Conservation (phyloP, 2,113 vertebrate species). For the Myrmecobius fasciatus region DNA sequence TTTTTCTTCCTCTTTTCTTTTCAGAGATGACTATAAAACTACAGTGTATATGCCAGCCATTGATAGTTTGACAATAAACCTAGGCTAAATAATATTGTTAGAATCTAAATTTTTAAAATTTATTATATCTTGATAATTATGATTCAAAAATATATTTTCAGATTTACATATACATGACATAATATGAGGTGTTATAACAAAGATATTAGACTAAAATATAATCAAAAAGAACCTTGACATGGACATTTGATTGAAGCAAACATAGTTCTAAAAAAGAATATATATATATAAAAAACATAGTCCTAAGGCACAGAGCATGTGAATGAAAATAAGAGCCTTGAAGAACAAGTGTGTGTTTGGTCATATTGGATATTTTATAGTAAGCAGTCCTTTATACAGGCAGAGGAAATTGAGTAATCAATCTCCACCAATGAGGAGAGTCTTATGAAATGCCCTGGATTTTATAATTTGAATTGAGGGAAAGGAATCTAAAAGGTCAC, state of each 20-base stretch:
- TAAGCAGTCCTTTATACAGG: background rate
- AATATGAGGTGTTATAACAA: background rate
- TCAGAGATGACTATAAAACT: background rate
- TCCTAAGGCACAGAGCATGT: too few relatives aligned
- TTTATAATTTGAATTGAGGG: background rate
- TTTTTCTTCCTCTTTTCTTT: constrained; percentile 12
- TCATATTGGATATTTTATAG: too few relatives aligned
- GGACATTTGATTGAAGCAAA: too few relatives aligned
- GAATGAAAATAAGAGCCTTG: too few relatives aligned
- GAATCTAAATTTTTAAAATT: background rate
- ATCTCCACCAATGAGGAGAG: background rate
- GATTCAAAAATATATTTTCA: constrained; percentile 4
- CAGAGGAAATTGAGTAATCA: background rate
- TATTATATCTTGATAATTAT: constrained; percentile 44
- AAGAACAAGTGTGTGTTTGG: too few relatives aligned
- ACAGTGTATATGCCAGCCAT: background rate
- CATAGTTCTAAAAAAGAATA: too few relatives aligned
- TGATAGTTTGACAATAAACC: background rate
- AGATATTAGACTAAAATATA: background rate
- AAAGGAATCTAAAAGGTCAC: background rate
- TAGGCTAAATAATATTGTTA: constrained; percentile 18
- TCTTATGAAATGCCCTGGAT: background rate
- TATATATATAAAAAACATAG: too few relatives aligned
- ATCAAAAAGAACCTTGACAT: too few relatives aligned
- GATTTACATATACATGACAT: background rate